Base-by-base conservation (phyloP, 2,113 vertebrate genomes). In the Chloropsis cyanopogon region DNA sequence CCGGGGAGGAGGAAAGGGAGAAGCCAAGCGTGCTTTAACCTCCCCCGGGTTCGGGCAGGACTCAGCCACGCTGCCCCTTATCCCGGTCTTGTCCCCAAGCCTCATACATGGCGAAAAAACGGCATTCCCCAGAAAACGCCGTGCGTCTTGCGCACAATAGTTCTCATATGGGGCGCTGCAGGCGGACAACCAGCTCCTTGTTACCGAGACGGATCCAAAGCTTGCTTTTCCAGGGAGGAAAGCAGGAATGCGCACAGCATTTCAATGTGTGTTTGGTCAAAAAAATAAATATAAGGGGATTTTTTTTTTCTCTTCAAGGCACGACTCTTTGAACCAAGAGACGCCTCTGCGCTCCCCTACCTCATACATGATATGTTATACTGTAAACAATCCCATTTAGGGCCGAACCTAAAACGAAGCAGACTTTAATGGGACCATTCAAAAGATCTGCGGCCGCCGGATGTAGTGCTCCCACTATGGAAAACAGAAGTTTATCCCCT, bases 131-230 rank as follows among this genome's bases (percentile, higher is more conserved):
- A 31, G 50, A 65, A 92, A 91, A 86, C 4, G 8, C 42, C 28
- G 71, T 10, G 15, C 12, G 22, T 71, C 42, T 46, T 6, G 57
- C 0, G 4, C 56, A 79, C 90, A 50, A 18, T 9, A 91, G 49
- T 8, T 79, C 90, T 92, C 75, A 39, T 80, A n/a, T 6, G 71
- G 72, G 54, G 63, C 19, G 1, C 88, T 49, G 75, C 52, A 44
- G 59, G 63, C 12, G 12, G 76, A 95, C 92, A 96, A 95, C 78
- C 12, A 10, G 29, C 29, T 29, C 69, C 84, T 95, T 97, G 92
- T 96, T 88, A 81, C 44, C 5, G 6, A 91, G 64, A 9, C 8
- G 29, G 41, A 82, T 86, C 53, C 65, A 10, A 87, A 81, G 44
- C 5, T 57, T 28, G 6, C 56, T 95, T 91, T 94, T 84, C 47